These are phyloP conservation scores for Caenorhabditis macrosperma DNA, from an alignment of 2,888 invertebrate species.

Conservation along the genomic window DNA sequence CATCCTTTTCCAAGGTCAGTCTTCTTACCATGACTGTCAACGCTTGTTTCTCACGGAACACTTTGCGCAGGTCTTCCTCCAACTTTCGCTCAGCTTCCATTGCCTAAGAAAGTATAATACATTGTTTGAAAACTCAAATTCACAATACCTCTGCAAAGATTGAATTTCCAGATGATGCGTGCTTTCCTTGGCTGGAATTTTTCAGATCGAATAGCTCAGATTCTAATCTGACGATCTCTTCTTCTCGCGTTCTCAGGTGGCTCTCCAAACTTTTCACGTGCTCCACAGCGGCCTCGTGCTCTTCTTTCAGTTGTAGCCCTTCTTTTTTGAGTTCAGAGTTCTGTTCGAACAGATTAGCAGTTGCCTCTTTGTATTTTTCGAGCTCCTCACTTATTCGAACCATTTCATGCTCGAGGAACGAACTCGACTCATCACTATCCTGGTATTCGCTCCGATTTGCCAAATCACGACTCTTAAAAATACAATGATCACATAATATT, in stretches of 20 bases:
- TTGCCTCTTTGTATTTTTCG: conserved; percentile 21
- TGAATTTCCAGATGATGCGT: conserved; percentile 27
- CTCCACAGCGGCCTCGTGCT: conserved; percentile 24
- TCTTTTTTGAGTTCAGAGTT: conserved; percentile 30
- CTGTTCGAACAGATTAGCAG: conserved; percentile 10
- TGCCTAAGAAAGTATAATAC: conserved; percentile 23
- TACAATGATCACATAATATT: neutral
- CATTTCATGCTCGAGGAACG: conserved; percentile 31
- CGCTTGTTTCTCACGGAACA: conserved; percentile 22
- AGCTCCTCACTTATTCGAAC: conserved; percentile 37
- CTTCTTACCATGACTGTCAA: conserved; percentile 20
- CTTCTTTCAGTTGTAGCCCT: conserved; percentile 17
- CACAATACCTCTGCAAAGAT: conserved; percentile 44
- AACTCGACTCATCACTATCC: conserved; percentile 29
- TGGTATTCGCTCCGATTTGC: conserved; percentile 14
- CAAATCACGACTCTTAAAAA: conserved; percentile 45
- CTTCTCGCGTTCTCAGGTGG: conserved; percentile 31
- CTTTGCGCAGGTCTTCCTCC: conserved; percentile 26
- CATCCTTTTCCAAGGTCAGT: conserved; percentile 42
- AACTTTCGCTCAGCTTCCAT: conserved; percentile 54
- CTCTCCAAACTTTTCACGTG: conserved; percentile 36
- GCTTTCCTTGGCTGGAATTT: conserved; percentile 21
- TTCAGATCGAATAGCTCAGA: conserved; percentile 45
- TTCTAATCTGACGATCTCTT: conserved; percentile 41
- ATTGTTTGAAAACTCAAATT: neutral